Evolutionary conservation across 2,888 invertebrate genomes (phyloP), one percentile per base, ranked within the genome.

Genomic region (Calliphora vomitoria): DNA sequence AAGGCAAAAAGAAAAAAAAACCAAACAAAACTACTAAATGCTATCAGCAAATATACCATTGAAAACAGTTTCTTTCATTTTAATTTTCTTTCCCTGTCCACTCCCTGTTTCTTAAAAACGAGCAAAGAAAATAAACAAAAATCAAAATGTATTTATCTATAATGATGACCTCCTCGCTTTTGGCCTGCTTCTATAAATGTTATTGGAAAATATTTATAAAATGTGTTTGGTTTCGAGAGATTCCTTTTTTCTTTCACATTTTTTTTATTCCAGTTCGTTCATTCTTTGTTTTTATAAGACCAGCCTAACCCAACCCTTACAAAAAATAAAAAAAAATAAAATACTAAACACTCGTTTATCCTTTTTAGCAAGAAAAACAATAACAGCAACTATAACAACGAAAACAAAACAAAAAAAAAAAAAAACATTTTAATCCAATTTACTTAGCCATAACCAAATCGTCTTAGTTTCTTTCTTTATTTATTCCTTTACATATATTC

Each of bases 361-460:
- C 69, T 18, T 69, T 79, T 64, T 38, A 8, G 15, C 41, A 47
- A 62, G 4, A 3, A 47, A 75, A 60, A 31, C 44, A 60, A 74
- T n/a, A 60, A 72, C 71, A 72, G 38, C 41, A 55, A 25, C 18
- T 13, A 41, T 15, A 47, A 74, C 41, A 72, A 18, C 55, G 38
- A 13, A 4, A 8, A 20, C 10, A 47, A 47, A 11, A 68, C 20
- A n/a, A n/a, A n/a, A n/a, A n/a, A 15, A 62, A 31, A 31, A 53
- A 74, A 20, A 79, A 47, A 13, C 38, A 47, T 50, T 55, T 62
- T 79, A 79, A 85, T 79, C 72, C 72, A 85, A 79, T 74, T 79
- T 74, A 25, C 38, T 64, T 68, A 79, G 35, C 68, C 68, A 60
- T 68, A 50, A 68, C 38, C 35, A 74, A 60, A 85, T 25, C 6